These are phyloP conservation scores for Indicator maculatus DNA, from an alignment of 2,113 vertebrate species.

Conservation along the genomic window DNA sequence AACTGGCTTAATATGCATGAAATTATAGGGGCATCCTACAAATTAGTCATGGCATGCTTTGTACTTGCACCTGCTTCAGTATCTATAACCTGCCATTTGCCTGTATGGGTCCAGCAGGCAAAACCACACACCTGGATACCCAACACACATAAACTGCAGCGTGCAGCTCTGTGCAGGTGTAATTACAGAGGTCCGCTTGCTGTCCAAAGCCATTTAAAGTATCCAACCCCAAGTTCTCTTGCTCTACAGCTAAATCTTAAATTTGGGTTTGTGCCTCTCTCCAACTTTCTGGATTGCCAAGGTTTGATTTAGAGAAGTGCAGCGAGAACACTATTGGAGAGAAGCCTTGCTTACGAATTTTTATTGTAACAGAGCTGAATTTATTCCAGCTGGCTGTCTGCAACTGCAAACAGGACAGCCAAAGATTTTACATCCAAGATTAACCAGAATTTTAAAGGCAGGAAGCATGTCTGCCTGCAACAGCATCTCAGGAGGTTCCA, in stretches of 20 bases:
- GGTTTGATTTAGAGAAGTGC: neutral
- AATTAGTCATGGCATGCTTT: slow-evolving; percentile 7
- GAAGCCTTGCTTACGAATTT: neutral
- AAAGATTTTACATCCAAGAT: slow-evolving; percentile 26
- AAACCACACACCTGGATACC: neutral
- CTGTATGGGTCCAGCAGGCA: neutral
- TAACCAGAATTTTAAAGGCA: slow-evolving; percentile 21
- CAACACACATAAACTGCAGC: accelerated
- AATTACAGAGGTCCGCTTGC: neutral
- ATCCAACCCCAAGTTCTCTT: neutral
- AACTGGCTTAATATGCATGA: slow-evolving; percentile 49
- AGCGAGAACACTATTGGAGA: neutral
- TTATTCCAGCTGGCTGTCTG: slow-evolving; percentile 39
- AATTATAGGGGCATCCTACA: slow-evolving; percentile 56
- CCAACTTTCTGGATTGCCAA: neutral
- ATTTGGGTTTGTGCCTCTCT: neutral
- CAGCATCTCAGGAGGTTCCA: slow-evolving; percentile 14
- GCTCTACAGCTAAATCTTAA: neutral
- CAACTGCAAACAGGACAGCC: neutral
- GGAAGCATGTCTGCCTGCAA: neutral
- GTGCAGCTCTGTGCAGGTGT: neutral
- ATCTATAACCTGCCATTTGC: neutral
- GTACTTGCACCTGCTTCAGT: neutral
- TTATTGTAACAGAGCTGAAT: neutral
- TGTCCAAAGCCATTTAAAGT: neutral